Evolutionary conservation across 2,888 invertebrate genomes (phyloP), one percentile per base, ranked within the genome.

Genomic region (Xestia xanthographa): DNA sequence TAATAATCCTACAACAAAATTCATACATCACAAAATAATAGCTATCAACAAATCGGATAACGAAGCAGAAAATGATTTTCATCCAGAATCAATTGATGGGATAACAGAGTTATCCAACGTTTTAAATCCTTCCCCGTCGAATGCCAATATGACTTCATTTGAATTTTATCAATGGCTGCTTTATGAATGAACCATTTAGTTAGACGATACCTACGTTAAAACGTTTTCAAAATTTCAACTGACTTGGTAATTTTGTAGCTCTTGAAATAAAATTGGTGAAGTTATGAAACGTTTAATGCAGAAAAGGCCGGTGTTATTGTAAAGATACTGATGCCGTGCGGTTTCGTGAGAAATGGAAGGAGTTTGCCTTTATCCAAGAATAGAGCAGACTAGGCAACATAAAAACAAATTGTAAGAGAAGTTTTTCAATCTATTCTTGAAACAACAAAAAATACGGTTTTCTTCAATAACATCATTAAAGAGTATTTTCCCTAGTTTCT

Each of bases 161-260:
- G 56, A 80, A 84, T 87, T 76, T 71, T 77, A 80, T 77, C 75
- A 84, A 86, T 80, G 68, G 67, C 41, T 53, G 45, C 26, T 79
- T 74, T 50, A 58, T 83, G 70, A 76, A 84, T 83, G 79, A 79
- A 79, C 38, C 29, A 84, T 73, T 71, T 38, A 58, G 45, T 71
- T 45, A 58, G 45, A 60, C 29, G 29, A 26, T 56, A n/a, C n/a
- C n/a, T n/a, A 77, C 58, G 43, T 60, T 60, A 26, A 62, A 74
- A 74, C 56, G 38, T 65, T 72, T 75, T 62, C n/a, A n/a, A n/a
- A n/a, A n/a, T n/a, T n/a, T n/a, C 29, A 41, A 41, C 34, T 9
- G 20, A 60, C 34, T 66, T 71, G n/a, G 58, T 63, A 29, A 14
- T 34, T 66, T 67, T 14, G 34, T 17, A 22, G 38, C 11, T 45